These are phyloP conservation scores for Vulpes ferrilata DNA, from an alignment of 2,113 vertebrate species.

Conservation along the genomic window DNA sequence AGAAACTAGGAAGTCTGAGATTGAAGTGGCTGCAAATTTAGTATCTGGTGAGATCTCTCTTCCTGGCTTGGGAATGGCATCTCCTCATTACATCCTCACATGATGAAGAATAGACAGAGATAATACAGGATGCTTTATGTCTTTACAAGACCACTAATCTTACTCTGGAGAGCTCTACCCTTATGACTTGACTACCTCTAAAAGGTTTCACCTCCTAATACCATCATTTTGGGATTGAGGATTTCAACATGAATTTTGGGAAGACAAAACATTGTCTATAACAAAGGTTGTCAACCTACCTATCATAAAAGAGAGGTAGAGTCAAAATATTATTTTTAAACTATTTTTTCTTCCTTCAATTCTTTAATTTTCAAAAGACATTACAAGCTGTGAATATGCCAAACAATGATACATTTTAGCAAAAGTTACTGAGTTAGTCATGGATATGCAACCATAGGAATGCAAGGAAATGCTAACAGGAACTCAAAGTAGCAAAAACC, in stretches of 20 bases:
- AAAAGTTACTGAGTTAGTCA: constrained; percentile 14
- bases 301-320: neutral
- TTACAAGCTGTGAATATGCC: neutral
- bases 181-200: neutral
- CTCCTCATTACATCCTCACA: neutral
- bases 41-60: neutral
- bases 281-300: neutral
- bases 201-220: neutral
- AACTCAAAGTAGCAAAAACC: neutral
- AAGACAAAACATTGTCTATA: neutral
- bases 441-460: neutral
- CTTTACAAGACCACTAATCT: neutral
- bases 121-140: neutral
- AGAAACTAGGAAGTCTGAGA: neutral
- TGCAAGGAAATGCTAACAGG: neutral
- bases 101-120: neutral
- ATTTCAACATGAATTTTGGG: neutral
- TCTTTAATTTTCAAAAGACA: constrained; percentile 21
- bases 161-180: neutral
- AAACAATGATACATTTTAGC: neutral
- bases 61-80: neutral
- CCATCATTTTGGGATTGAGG: neutral
- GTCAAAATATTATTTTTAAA: neutral
- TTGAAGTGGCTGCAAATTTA: neutral
- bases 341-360: neutral